Evolutionary conservation across 1,140 invertebrate species (phyloP).

Genomic region (Venturia canescens): DNA sequence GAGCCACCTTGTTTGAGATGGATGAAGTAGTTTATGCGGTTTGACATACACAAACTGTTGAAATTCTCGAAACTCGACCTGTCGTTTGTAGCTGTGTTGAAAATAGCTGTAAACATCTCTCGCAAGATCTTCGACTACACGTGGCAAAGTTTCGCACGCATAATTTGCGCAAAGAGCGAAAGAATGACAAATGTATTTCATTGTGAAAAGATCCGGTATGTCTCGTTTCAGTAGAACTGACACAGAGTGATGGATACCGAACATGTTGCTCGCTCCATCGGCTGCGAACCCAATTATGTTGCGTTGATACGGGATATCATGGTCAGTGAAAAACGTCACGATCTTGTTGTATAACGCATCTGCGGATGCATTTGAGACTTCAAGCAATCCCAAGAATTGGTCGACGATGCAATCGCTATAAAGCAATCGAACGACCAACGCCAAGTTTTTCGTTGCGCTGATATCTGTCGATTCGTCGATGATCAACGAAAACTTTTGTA

Average conservation of each 20-base stretch:
- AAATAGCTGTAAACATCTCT: conserved; percentile 60
- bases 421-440: conserved; percentile 41
- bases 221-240: conserved; percentile 56
- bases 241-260: conserved; percentile 66
- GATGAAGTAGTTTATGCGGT: conserved; percentile 59
- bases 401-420: conserved; percentile 15
- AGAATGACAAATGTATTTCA: conserved; percentile 70
- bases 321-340: conserved; percentile 44
- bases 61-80: conserved; percentile 55
- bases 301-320: conserved; percentile 64
- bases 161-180: conserved; percentile 60
- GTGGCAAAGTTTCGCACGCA: conserved; percentile 59
- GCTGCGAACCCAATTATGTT: conserved; percentile 71
- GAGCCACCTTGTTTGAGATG: conserved; percentile 56
- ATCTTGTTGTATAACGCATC: conserved; percentile 44
- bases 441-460: conserved; percentile 46
- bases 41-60: conserved; percentile 58
- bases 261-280: conserved; percentile 71
- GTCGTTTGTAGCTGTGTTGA: conserved; percentile 52
- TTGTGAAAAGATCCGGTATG: conserved; percentile 62
- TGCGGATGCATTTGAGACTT: conserved; percentile 47
- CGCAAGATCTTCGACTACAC: conserved; percentile 54
- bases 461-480: conserved; percentile 57
- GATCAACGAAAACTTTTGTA: conserved; percentile 51
- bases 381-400: conserved; percentile 46